Evolutionary conservation across 2,888 invertebrate genomes (phyloP).

Genomic region (Mylabris sibirica): DNA sequence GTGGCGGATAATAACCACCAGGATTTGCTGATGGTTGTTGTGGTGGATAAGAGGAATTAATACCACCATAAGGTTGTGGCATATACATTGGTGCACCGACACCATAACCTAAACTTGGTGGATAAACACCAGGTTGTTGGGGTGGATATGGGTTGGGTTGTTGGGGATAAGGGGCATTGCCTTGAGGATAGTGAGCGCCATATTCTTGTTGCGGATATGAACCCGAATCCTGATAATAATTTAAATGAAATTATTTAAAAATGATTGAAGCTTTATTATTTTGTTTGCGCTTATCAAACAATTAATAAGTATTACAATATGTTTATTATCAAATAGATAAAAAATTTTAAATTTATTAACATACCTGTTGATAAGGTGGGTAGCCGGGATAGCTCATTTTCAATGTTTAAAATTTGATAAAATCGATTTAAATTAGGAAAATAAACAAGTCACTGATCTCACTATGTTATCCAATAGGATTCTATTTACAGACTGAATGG

Average conservation of each 20-base stretch:
- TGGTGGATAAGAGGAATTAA: constrained; percentile 49
- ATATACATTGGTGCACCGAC: constrained; percentile 59
- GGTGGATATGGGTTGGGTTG: constrained; percentile 46
- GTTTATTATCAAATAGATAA: not conserved
- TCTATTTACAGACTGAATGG: not conserved
- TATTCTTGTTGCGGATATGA: constrained; percentile 48
- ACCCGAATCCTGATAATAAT: constrained; percentile 41
- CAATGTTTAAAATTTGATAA: constrained; percentile 10
- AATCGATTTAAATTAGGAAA: not conserved
- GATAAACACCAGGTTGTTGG: constrained; percentile 46
- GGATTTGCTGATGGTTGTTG: constrained; percentile 47
- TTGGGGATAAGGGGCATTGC: constrained; percentile 57
- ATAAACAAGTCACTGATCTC: not conserved
- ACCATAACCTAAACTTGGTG: constrained; percentile 64
- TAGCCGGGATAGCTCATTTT: constrained; percentile 57
- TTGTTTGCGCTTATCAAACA: not conserved
- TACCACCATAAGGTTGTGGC: constrained; percentile 63
- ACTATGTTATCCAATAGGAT: not conserved
- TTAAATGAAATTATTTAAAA: constrained; percentile 22
- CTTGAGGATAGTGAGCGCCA: constrained; percentile 41
- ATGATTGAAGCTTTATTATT: not conserved
- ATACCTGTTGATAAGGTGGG: constrained; percentile 54
- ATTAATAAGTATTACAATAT: not conserved
- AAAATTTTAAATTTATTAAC: constrained; percentile 17
- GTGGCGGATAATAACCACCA: constrained; percentile 29